Percentiles rank a stretch among this genome's conserved stretches.
phyloP scores from a whole-genome alignment of 2,113 vertebrate genomes.

The Tetrax tetrax region DNA sequence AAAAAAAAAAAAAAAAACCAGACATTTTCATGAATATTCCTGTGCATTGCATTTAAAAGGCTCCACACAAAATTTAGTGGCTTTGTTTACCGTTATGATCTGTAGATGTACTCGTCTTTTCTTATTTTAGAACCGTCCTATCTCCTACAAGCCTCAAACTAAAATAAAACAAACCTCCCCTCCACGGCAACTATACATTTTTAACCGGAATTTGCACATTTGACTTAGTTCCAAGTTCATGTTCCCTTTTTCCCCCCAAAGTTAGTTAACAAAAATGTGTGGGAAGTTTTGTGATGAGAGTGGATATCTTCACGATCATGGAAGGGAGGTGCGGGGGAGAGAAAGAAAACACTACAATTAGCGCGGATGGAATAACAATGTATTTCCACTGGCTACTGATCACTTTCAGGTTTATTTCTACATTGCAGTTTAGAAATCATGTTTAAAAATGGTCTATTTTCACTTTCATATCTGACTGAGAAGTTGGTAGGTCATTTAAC shows the following conservation, averaged over 20 bases:
- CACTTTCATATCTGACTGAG: not conserved
- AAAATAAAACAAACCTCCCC: constrained; percentile 51
- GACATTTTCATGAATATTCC: constrained; percentile 1
- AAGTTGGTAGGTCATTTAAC: constrained; percentile 1
- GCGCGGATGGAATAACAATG: constrained; percentile 10
- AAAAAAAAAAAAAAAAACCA: too few species aligned
- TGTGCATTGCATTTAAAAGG: constrained; percentile 7
- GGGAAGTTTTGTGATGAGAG: constrained; percentile 24
- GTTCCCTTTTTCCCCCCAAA: constrained; percentile 36
- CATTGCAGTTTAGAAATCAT: not conserved
- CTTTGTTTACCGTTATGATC: constrained; percentile 35
- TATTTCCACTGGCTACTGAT: not conserved
- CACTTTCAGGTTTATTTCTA: constrained; percentile 1
- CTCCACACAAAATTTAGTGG: not conserved
- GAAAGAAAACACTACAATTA: not conserved
- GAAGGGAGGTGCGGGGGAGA: too few species aligned
- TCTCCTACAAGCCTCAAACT: constrained; percentile 43
- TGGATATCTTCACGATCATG: not conserved
- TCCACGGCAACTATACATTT: constrained; percentile 52
- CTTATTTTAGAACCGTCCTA: constrained; percentile 46
- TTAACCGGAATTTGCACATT: constrained; percentile 55
- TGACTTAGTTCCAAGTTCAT: constrained; percentile 63
- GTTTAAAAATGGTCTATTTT: not conserved
- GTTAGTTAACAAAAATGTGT: constrained; percentile 41
- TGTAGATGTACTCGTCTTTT: constrained; percentile 1